A percentile compares a stretch with the other conserved stretches of the same genome.
phyloP scores from a whole-genome alignment of 1,140 invertebrate species.

The Cherax quadricarinatus region DNA sequence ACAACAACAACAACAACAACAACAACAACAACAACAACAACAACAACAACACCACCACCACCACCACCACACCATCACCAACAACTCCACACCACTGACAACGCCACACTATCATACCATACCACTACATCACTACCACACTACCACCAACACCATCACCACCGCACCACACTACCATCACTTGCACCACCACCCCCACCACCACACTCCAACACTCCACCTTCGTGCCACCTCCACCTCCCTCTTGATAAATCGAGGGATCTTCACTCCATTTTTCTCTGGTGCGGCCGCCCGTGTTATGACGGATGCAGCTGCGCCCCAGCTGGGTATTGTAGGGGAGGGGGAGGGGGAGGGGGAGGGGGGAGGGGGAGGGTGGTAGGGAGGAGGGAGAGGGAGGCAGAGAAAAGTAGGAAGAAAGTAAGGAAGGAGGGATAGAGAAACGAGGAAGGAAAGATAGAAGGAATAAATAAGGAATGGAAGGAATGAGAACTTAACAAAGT shows the following conservation, averaged over 20 bases:
- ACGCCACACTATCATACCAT: no score
- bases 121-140: no score
- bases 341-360: background rate
- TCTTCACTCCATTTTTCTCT: conserved; percentile 44
- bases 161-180: no score
- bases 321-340: background rate
- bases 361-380: background rate
- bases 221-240: background rate
- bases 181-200: no score
- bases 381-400: background rate
- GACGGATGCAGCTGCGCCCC: background rate
- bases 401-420: no score
- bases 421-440: background rate
- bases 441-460: background rate
- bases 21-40: no score
- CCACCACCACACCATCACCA: no score
- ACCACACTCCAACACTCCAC: no score
- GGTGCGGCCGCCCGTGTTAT: background rate
- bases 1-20: no score
- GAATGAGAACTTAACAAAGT: background rate
- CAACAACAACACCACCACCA: no score
- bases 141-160: no score
- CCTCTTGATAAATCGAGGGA: conserved; percentile 44
- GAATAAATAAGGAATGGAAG: background rate
- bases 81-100: no score